Percentiles rank a stretch among this genome's conserved stretches.
phyloP scores from a whole-genome alignment of 2,113 vertebrate species.

The Coreoperca whiteheadi region DNA sequence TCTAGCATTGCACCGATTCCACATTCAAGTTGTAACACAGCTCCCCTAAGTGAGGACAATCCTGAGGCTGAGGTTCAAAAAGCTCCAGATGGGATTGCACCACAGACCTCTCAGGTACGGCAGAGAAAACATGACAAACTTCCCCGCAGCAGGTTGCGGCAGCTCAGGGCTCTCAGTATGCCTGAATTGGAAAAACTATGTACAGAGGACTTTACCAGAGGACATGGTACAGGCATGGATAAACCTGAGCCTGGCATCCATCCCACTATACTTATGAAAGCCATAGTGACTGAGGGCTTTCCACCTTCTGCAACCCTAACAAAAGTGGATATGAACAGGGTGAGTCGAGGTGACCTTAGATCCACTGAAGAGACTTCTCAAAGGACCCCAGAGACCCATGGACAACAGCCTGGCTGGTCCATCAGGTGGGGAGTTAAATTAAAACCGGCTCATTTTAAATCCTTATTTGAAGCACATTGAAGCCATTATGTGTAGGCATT shows the following conservation, averaged over 20 bases:
- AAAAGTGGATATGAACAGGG: constrained; percentile 34
- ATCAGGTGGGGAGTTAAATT: constrained; percentile 84
- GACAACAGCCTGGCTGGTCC: constrained; percentile 81
- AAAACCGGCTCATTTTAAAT: not conserved
- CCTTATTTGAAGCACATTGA: not conserved
- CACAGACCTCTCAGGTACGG: constrained; percentile 63
- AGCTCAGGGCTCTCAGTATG: constrained; percentile 94
- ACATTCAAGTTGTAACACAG: constrained; percentile 16
- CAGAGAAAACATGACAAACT: constrained; percentile 77
- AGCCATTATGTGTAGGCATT: not conserved
- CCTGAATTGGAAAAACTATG: constrained; percentile 93
- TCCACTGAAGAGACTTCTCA: constrained; percentile 48
- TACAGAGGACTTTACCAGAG: constrained; percentile 79
- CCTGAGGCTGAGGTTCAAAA: not conserved
- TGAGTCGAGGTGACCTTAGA: constrained; percentile 41
- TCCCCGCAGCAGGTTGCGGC: constrained; percentile 87
- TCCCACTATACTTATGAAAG: constrained; percentile 37
- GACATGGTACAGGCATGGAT: constrained; percentile 58
- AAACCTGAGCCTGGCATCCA: constrained; percentile 84
- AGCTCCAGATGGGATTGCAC: constrained; percentile 6
- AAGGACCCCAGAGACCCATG: constrained; percentile 2
- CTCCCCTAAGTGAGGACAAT: constrained; percentile 28
- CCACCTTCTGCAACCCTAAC: constrained; percentile 11
- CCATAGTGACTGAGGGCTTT: not conserved
- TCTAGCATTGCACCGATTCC: constrained; percentile 52